Evolutionary conservation across 1,140 invertebrate genomes (phyloP).

Genomic region (Heliothis virescens): DNA sequence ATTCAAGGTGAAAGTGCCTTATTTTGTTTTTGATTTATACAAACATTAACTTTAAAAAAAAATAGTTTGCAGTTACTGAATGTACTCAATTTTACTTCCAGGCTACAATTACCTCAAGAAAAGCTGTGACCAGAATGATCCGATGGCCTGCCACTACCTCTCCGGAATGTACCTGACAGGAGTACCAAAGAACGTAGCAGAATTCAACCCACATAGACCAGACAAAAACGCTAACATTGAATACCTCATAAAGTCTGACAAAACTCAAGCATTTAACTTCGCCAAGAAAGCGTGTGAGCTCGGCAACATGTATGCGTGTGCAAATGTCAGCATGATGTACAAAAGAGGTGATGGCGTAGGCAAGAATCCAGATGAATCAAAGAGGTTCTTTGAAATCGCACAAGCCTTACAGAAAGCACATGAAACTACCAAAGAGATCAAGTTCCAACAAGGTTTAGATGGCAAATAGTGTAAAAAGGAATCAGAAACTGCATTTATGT

Average conservation of each 20-base stretch:
- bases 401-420: slow-evolving; percentile 90
- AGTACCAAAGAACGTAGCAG: slow-evolving; percentile 84
- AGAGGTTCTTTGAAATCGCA: slow-evolving; percentile 90
- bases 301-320: slow-evolving; percentile 94
- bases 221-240: slow-evolving; percentile 82
- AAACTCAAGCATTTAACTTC: slow-evolving; percentile 91
- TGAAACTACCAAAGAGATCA: slow-evolving; percentile 87
- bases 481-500: slow-evolving; percentile 35
- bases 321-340: slow-evolving; percentile 95
- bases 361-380: slow-evolving; percentile 90
- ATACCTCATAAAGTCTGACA: slow-evolving; percentile 89
- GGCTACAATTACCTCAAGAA: slow-evolving; percentile 90
- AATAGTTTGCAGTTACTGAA: neutral
- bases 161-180: slow-evolving; percentile 92
- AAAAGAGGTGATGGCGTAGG: slow-evolving; percentile 90
- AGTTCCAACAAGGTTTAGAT: slow-evolving; percentile 89
- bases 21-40: neutral
- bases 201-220: slow-evolving; percentile 74
- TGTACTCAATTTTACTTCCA: slow-evolving; percentile 56
- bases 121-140: slow-evolving; percentile 89
- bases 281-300: slow-evolving; percentile 92
- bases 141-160: slow-evolving; percentile 93
- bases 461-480: slow-evolving; percentile 58
- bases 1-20: too few species aligned
- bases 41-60: neutral